Evolutionary conservation across 30 jellyfish, hydroid and myxozoan genomes (phyloP).

Genomic region (Catostylus mosaicus): DNA sequence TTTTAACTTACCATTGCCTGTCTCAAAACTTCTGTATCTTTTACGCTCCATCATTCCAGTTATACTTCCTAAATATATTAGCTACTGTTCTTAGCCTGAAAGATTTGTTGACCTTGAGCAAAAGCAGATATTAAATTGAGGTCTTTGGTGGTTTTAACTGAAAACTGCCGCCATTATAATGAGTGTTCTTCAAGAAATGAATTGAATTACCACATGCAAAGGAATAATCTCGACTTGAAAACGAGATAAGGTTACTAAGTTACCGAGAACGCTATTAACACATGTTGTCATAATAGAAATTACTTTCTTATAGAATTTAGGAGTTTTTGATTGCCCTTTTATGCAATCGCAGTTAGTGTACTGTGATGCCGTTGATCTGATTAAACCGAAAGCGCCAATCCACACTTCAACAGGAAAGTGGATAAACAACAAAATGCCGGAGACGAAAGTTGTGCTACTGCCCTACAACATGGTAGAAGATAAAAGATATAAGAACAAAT

Average conservation of each 20-base stretch:
- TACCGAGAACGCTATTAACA: slow-evolving; percentile 19
- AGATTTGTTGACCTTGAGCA: too few species aligned
- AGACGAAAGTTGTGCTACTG: slow-evolving; percentile 13
- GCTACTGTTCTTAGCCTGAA: too few species aligned
- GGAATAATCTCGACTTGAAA: slow-evolving; percentile 3
- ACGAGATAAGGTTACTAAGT: slow-evolving; percentile 25
- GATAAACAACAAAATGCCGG: slow-evolving; percentile 32
- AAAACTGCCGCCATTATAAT: slow-evolving; percentile 10
- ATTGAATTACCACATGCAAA: slow-evolving; percentile 6
- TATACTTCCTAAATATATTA: too few species aligned
- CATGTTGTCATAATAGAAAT: slow-evolving; percentile 5
- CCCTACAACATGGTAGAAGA: slow-evolving; percentile 46
- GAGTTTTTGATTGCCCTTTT: background rate
- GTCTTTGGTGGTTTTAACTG: too few species aligned
- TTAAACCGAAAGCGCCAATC: background rate
- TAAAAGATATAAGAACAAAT: slow-evolving; percentile 20
- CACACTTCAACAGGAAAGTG: too few species aligned
- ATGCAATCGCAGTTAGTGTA: background rate
- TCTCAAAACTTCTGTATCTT: slow-evolving; percentile 41
- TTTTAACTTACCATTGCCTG: slow-evolving; percentile 15
- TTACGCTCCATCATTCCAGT: slow-evolving; percentile 30
- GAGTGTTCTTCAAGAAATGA: background rate
- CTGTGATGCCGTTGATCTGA: background rate
- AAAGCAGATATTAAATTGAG: too few species aligned
- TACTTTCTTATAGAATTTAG: background rate